These are phyloP conservation scores for Tretioscincus oriximinensis DNA, from an alignment of 2,113 vertebrate species.

Conservation along the genomic window DNA sequence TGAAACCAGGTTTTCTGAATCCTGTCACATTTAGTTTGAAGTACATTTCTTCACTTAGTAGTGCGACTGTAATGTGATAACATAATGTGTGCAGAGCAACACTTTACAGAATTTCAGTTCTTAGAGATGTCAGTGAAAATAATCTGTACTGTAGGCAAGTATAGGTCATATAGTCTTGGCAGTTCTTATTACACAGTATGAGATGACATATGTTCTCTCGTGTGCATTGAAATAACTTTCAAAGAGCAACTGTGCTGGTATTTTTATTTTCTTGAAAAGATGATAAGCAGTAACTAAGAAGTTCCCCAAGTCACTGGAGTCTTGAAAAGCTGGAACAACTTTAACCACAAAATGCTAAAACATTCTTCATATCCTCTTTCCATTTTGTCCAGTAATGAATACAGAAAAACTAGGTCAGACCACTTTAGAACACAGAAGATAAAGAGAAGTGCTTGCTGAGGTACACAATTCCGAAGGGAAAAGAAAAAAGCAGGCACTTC, in stretches of 20 bases:
- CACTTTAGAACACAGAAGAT: conserved; percentile 44
- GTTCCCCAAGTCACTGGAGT: background rate
- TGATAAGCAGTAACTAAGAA: background rate
- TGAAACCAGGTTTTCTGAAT: too few species aligned
- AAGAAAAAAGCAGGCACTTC: conserved; percentile 30
- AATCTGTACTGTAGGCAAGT: background rate
- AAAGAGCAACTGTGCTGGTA: background rate
- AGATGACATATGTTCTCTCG: background rate
- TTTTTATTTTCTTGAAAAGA: background rate
- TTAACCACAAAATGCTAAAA: background rate
- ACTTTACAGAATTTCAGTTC: too few species aligned
- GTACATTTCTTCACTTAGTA: too few species aligned
- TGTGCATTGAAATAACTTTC: background rate
- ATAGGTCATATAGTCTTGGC: background rate
- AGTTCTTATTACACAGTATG: background rate
- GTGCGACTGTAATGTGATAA: too few species aligned
- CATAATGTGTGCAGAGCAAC: too few species aligned
- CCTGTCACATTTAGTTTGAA: too few species aligned
- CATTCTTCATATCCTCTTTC: conserved; percentile 16
- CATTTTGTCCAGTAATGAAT: background rate
- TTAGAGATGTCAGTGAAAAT: background rate
- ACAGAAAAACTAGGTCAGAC: conserved; percentile 48
- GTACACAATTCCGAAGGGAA: conserved; percentile 37
- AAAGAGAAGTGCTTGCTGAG: conserved; percentile 18
- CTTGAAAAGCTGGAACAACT: background rate